phyloP scores from a whole-genome alignment of 2,797 vertebrate genomes.

The Pseudochromis fuscus region DNA sequence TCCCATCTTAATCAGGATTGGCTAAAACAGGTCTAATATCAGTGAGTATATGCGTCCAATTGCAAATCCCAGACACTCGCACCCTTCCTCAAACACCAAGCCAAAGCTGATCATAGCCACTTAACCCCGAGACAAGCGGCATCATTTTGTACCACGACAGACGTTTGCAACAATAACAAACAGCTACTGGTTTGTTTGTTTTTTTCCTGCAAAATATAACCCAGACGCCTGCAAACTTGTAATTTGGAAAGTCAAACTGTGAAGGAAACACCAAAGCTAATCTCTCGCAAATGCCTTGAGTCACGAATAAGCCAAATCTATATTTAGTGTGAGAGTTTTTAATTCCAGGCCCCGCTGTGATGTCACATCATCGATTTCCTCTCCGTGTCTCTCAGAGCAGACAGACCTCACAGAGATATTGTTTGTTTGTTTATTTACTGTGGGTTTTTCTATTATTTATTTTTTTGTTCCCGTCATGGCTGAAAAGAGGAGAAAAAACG shows the following conservation, averaged over 20 bases:
- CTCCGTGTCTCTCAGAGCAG: conserved; percentile 41
- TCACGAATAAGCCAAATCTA: conserved; percentile 63
- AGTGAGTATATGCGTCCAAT: conserved; percentile 8
- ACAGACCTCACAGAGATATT: conserved; percentile 54
- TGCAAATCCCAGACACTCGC: background rate
- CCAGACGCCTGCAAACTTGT: conserved; percentile 41
- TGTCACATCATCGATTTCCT: conserved; percentile 64
- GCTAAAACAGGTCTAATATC: conserved; percentile 17
- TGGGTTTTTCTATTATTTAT: conserved; percentile 8
- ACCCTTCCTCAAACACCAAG: conserved; percentile 9
- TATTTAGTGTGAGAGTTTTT: conserved; percentile 69
- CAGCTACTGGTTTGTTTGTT: conserved; percentile 4
- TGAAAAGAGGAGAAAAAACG: conserved; percentile 8
- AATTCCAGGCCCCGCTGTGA: conserved; percentile 55
- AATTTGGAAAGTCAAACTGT: conserved; percentile 59
- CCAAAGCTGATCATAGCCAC: conserved; percentile 13
- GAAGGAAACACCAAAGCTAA: conserved; percentile 60
- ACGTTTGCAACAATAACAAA: conserved; percentile 29
- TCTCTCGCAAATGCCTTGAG: conserved; percentile 53
- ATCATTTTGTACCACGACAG: conserved; percentile 22
- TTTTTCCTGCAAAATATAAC: conserved; percentile 40
- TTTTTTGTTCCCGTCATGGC: conserved; percentile 42
- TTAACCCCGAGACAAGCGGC: background rate
- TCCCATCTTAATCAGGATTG: too few species aligned
- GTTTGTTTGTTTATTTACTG: conserved; percentile 52